Conservation (phyloP, 2,888 invertebrate species). For the Platycnemis pennipes region DNA sequence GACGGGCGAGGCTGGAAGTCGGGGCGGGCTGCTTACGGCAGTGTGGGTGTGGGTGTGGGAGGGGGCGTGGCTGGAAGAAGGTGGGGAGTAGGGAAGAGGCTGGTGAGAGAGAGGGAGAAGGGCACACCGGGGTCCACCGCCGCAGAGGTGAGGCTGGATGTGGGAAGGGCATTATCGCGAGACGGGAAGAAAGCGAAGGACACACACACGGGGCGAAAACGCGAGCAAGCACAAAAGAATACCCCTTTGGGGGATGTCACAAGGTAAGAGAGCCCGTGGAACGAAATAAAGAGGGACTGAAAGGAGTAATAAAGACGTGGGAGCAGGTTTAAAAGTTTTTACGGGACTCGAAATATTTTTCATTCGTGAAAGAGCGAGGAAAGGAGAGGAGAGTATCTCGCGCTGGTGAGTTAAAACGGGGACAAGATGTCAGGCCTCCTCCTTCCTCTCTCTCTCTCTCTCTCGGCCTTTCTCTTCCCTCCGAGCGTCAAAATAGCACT, state of each 20-base stretch:
- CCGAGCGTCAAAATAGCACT: slow-evolving; percentile 59
- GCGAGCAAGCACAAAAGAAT: not conserved
- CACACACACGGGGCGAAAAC: not conserved
- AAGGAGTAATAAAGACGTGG: not conserved
- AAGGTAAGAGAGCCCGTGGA: not conserved
- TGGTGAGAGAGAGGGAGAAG: not conserved
- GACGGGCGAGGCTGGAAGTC: not conserved
- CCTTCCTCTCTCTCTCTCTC: not conserved
- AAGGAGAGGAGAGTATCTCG: not conserved
- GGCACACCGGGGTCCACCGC: not conserved
- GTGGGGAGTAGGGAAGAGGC: not conserved
- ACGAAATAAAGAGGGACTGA: not conserved
- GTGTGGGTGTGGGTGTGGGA: not conserved
- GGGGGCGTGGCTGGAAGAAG: not conserved
- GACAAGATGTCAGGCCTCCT: slow-evolving; percentile 42
- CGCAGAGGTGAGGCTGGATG: too few species aligned
- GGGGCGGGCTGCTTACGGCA: not conserved
- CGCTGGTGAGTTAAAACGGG: slow-evolving; percentile 8
- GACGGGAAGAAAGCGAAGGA: not conserved
- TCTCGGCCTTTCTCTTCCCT: not conserved
- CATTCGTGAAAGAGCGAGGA: not conserved
- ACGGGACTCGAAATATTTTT: not conserved
- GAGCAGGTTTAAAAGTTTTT: not conserved
- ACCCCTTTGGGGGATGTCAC: not conserved
- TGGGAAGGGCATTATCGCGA: not conserved